Percentiles rank a stretch among this genome's conserved stretches.
Evolutionary conservation across 2,888 invertebrate species (phyloP).

Genomic region (Stenodema calcarata): DNA sequence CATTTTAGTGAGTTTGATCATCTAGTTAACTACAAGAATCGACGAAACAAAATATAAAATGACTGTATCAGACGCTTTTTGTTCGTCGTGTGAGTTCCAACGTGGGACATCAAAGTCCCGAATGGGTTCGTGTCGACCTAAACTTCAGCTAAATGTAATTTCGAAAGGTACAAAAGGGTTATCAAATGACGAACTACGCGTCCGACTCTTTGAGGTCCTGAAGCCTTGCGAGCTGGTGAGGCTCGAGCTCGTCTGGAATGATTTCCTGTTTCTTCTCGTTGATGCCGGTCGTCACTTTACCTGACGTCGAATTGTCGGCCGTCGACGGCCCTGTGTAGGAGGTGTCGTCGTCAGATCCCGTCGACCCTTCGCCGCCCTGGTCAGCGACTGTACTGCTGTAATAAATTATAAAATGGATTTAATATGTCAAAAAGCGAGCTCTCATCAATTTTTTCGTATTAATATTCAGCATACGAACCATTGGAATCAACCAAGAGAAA

Average conservation of each 20-base stretch:
- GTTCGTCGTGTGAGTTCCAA: too few relatives aligned
- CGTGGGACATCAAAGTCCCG: too few relatives aligned
- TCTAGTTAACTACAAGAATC: too few relatives aligned
- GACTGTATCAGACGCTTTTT: not conserved
- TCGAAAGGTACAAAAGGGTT: not conserved
- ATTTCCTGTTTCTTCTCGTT: slow-evolving; percentile 52
- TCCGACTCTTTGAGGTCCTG: slow-evolving; percentile 91
- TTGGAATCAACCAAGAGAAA: too few relatives aligned
- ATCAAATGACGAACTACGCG: slow-evolving; percentile 65
- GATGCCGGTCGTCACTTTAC: slow-evolving; percentile 38
- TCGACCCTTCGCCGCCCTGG: slow-evolving; percentile 37
- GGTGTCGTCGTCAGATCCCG: slow-evolving; percentile 59
- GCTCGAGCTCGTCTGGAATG: slow-evolving; percentile 85
- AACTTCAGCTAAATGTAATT: not conserved
- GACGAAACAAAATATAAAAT: too few relatives aligned
- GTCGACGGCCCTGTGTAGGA: slow-evolving; percentile 69
- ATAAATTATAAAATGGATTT: not conserved
- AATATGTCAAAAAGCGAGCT: too few relatives aligned
- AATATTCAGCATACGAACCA: too few relatives aligned
- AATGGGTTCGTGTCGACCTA: not conserved
- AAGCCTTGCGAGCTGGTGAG: slow-evolving; percentile 84
- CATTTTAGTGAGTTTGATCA: too few relatives aligned
- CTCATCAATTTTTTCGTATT: too few relatives aligned
- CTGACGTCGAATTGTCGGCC: slow-evolving; percentile 67
- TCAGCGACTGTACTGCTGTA: slow-evolving; percentile 70